Base-by-base conservation (phyloP, 2,797 vertebrate genomes). In the Poeciliopsis infans region DNA sequence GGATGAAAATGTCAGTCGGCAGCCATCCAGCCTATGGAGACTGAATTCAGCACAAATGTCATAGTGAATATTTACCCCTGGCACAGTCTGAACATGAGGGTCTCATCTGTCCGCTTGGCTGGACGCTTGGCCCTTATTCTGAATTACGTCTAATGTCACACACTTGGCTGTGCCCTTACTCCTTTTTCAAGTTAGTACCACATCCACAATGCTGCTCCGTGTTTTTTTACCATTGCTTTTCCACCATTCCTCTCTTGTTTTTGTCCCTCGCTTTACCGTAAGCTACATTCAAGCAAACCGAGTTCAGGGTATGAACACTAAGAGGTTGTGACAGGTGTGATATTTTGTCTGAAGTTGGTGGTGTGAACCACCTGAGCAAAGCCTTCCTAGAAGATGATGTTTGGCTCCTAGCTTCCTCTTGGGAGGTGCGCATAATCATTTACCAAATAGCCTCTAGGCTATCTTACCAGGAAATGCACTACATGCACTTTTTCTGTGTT, bases 111-210 rank as follows among this genome's bases (percentile, higher is more conserved):
- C 83, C 86, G 91, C 93, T 90, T 86, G 91, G 87, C 90, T 89
- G 91, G 92, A 87, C 89, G 72, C 80, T 90, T 89, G 92, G 88
- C 89, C 90, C 84, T 87, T 91, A 87, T 91, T 93, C 86, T 90
- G 88, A 94, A 91, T 94, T 88, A 91, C 84, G 86, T 91, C 78
- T 87, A 89, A 93, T 92, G 90, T 94, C 93, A 92, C 82, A 88
- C 76, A 91, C 83, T 89, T 91, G 90, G 89, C 86, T 72, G 2
- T 81, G 79, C 53, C 86, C 83, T 74, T 73, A 8, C 85, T 84
- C 87, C 78, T 90, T 91, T 92, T 89, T 87, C 15, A 5, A 85
- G 79, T 84, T 82, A 88, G 85, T 72, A 74, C 79, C 61, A 79
- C 80, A 76, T 77, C 77, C 74, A 84, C 47, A 70, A 61, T 80